phyloP scores from a whole-genome alignment of 1,140 invertebrate genomes.

The Drosophila truncata region DNA sequence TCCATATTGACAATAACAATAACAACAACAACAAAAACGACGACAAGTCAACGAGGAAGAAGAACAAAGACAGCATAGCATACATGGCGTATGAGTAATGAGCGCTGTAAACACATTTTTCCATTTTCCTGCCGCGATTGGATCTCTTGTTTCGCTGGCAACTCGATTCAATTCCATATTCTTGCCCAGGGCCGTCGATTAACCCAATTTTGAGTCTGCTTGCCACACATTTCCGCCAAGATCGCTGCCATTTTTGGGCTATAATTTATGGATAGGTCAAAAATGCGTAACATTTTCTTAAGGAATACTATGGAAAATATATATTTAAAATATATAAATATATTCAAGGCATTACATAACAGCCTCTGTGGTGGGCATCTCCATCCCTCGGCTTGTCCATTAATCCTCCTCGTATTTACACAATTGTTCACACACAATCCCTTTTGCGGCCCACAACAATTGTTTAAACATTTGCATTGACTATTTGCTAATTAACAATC shows the following conservation, averaged over 20 bases:
- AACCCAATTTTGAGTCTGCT: constrained; percentile 34
- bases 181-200: constrained; percentile 24
- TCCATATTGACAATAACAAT: constrained; percentile 44
- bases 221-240: constrained; percentile 9
- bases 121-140: constrained; percentile 5
- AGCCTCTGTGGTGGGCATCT: neutral
- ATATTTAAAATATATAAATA: neutral
- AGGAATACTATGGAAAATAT: neutral
- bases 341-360: neutral
- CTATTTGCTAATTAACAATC: constrained; percentile 75
- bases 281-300: neutral
- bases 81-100: constrained; percentile 59
- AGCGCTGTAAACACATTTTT: constrained; percentile 21
- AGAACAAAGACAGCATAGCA: constrained; percentile 23
- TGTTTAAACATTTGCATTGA: constrained; percentile 60
- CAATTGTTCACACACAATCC: constrained; percentile 46
- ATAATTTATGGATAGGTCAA: constrained; percentile 13
- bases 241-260: neutral
- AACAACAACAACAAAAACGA: neutral
- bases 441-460: constrained; percentile 31
- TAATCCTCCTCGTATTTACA: constrained; percentile 26
- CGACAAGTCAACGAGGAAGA: constrained; percentile 13
- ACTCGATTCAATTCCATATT: constrained; percentile 12
- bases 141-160: constrained; percentile 5
- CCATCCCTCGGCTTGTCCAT: neutral